Conservation (phyloP, 2,797 vertebrate genomes). For the Macrochelys suwanniensis region DNA sequence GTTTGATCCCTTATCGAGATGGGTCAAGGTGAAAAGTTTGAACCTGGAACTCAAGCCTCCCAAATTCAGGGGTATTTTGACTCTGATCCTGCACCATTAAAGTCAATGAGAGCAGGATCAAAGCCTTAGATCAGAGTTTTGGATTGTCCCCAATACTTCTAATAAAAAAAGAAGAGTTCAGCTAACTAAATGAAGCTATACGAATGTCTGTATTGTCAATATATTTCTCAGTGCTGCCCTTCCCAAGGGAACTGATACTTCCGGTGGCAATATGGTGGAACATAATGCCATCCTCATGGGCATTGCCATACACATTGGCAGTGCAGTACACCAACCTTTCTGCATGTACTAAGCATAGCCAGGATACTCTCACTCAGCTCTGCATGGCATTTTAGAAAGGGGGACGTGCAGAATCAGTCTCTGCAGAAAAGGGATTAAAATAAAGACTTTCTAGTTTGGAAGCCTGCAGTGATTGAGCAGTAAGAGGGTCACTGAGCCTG, state of each 20-base stretch:
- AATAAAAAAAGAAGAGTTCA: not conserved
- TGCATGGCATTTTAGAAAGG: not conserved
- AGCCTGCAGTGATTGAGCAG: constrained; percentile 3
- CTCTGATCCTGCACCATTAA: not conserved
- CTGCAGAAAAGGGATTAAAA: not conserved
- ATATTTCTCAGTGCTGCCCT: not conserved
- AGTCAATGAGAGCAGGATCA: not conserved
- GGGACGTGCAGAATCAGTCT: not conserved
- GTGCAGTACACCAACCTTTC: not conserved
- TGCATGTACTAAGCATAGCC: not conserved
- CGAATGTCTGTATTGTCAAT: not conserved
- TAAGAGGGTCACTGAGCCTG: not conserved
- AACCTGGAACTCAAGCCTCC: not conserved
- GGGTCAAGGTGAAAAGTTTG: not conserved
- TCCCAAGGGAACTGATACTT: not conserved
- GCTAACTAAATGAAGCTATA: not conserved
- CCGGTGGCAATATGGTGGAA: not conserved
- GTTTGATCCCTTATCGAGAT: not conserved
- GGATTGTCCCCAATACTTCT: not conserved
- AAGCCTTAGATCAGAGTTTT: not conserved
- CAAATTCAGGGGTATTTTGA: not conserved
- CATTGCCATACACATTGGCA: fast-evolving
- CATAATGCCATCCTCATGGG: fast-evolving
- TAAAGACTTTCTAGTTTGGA: not conserved
- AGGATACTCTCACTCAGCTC: not conserved